phyloP scores from a whole-genome alignment of 1,140 invertebrate genomes.

The Lamellibrachia luymesi region DNA sequence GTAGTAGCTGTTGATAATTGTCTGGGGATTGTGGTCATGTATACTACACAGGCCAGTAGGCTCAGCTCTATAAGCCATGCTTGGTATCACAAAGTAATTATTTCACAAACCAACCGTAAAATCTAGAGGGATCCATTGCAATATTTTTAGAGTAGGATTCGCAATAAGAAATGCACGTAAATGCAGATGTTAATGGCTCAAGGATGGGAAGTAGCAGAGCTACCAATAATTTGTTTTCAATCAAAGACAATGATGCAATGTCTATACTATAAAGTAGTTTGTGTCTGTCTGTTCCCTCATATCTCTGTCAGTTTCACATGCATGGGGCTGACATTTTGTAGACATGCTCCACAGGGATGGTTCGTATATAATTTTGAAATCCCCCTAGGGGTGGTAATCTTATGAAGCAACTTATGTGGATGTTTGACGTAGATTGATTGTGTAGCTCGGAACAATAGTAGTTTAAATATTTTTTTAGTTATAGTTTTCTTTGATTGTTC shows the following conservation, averaged over 20 bases:
- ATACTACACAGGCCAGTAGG: background rate
- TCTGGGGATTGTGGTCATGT: background rate
- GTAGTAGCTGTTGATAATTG: background rate
- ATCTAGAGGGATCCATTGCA: background rate
- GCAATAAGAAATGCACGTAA: background rate
- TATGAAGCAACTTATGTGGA: too few species aligned
- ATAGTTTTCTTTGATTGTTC: too few species aligned
- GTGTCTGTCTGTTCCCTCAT: too few species aligned
- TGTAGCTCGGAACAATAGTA: too few species aligned
- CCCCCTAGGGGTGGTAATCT: too few species aligned
- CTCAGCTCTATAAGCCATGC: background rate
- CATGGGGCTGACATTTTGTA: too few species aligned
- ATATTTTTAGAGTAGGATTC: background rate
- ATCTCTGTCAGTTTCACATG: too few species aligned
- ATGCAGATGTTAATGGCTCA: background rate
- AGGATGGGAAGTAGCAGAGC: background rate
- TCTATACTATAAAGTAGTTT: too few species aligned
- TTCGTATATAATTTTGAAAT: too few species aligned
- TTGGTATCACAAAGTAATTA: background rate
- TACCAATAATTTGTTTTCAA: background rate
- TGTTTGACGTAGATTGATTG: too few species aligned
- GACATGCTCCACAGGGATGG: too few species aligned
- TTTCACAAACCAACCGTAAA: background rate
- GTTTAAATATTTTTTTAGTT: too few species aligned
- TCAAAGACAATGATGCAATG: background rate